A percentile compares a stretch with the other conserved stretches of the same genome.
phyloP scores from a whole-genome alignment of 2,797 vertebrate genomes.

The Rhyacichthys aspro region DNA sequence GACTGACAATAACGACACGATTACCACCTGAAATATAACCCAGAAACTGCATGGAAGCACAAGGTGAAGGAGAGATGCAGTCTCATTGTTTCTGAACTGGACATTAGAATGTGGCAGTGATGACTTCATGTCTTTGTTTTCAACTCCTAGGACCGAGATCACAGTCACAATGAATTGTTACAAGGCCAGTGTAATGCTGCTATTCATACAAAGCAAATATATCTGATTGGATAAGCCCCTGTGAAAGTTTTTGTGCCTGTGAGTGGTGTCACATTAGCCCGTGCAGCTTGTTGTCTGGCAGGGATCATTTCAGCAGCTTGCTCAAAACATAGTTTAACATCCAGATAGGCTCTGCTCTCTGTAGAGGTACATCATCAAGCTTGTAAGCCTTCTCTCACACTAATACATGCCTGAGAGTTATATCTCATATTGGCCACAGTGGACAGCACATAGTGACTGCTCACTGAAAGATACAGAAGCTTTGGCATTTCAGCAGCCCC shows the following conservation, averaged over 20 bases:
- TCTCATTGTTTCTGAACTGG: too few species aligned
- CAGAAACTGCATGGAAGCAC: conserved; percentile 2
- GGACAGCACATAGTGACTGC: conserved; percentile 13
- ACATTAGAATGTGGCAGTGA: too few species aligned
- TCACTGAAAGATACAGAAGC: conserved; percentile 40
- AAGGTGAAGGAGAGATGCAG: neutral
- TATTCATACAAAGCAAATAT: conserved; percentile 52
- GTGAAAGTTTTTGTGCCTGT: conserved; percentile 50
- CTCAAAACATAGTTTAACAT: conserved; percentile 68
- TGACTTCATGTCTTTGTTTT: neutral
- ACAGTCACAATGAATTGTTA: conserved; percentile 1
- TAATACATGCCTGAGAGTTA: conserved; percentile 57
- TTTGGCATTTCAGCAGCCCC: conserved; percentile 67
- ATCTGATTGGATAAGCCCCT: conserved; percentile 65
- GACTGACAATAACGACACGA: conserved; percentile 23
- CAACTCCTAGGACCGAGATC: neutral
- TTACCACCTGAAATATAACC: conserved; percentile 27
- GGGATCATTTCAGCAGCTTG: conserved; percentile 63
- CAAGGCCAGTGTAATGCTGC: conserved; percentile 15
- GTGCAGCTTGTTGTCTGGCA: conserved; percentile 50
- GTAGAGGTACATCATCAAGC: conserved; percentile 53
- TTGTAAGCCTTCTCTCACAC: conserved; percentile 55
- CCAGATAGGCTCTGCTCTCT: conserved; percentile 65
- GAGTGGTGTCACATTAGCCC: conserved; percentile 60
- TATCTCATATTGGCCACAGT: conserved; percentile 52